Base-by-base conservation (phyloP, 2,888 invertebrate genomes). In the Pimpla rufipes region DNA sequence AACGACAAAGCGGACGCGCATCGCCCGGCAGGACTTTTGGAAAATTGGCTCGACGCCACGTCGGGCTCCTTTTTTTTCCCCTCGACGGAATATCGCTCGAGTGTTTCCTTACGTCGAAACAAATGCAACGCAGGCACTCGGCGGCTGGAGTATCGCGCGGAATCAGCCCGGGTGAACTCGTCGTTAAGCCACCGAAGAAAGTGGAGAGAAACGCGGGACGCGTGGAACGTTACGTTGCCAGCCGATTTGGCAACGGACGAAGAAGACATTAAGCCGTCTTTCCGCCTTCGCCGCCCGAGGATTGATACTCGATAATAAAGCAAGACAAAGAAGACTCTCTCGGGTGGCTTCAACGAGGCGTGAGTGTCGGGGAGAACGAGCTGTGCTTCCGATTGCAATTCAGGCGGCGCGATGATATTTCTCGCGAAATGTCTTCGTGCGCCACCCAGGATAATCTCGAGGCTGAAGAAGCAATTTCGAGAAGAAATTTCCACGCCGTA, bases 221-320 rank as follows among this genome's bases (percentile, higher is more conserved):
- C 57, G 71, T 18, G 66, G 29, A 45, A 59, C 59, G 47, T 74
- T 68, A 81, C 80, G 74, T 81, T 84, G 83, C 77, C 83, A 84
- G 83, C 83, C 83, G 83, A 84, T 84, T 84, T 84, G 83, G 83
- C 83, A 84, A 84, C 83, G 83, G 77, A 81, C 83, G 83, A 67
- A 76, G 50, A 80, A 80, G 70, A 74, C 83, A 84, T 84, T 84
- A 84, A 84, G 74, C 11, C 62, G 62, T 70, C 70, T 75, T 64
- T 83, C 52, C 75, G 75, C 79, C 57, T 67, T 76, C 76, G 10
- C 50, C 13, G 16, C 16, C 11, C 29, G 35, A 80, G 80, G 80
- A 84, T 84, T 84, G 83, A 83, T 83, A 83, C 77, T 78, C 80
- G 80, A 84, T 84, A 80, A 84, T 84, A 84, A 84, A 84, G 74